These are phyloP conservation scores for Caenorhabditis becei DNA, from an alignment of 2,888 invertebrate species.

Conservation along the genomic window DNA sequence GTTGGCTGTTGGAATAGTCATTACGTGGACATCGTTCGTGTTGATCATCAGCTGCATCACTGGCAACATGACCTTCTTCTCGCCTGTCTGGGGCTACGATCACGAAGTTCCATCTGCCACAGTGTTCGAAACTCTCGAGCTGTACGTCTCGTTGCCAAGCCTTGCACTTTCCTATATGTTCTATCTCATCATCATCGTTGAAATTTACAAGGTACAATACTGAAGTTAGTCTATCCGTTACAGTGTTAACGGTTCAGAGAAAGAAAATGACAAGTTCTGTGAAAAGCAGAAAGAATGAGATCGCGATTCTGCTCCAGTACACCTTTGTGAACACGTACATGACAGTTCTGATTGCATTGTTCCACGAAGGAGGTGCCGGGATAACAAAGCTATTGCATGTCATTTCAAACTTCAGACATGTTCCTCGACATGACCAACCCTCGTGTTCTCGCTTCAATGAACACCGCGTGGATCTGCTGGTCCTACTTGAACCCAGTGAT, in stretches of 20 bases:
- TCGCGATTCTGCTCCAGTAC: slow-evolving; percentile 25
- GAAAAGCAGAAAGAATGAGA: slow-evolving; percentile 18
- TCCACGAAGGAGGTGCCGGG: slow-evolving; percentile 18
- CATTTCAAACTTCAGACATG: slow-evolving; percentile 7
- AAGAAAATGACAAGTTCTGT: slow-evolving; percentile 28
- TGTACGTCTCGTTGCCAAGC: slow-evolving; percentile 28
- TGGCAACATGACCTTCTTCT: slow-evolving; percentile 29
- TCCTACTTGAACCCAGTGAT: slow-evolving; percentile 22
- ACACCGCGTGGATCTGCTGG: slow-evolving; percentile 8
- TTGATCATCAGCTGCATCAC: slow-evolving; percentile 15
- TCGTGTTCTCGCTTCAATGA: slow-evolving; percentile 2
- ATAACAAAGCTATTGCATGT: too few species aligned
- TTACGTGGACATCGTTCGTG: slow-evolving; percentile 19
- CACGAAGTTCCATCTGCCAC: slow-evolving; percentile 9
- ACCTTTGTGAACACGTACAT: slow-evolving; percentile 13
- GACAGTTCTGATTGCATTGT: slow-evolving; percentile 4
- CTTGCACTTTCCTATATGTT: slow-evolving; percentile 24
- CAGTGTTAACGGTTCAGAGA: not conserved
- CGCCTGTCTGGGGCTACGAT: slow-evolving; percentile 47
- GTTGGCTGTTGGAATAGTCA: not conserved
- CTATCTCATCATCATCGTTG: slow-evolving; percentile 21
- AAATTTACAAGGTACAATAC: not conserved
- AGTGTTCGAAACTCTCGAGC: slow-evolving; percentile 26
- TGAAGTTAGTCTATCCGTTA: not conserved
- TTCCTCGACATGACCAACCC: slow-evolving; percentile 11